A percentile compares a stretch with the other conserved stretches of the same genome.
These are phyloP conservation scores for Chironex yamaguchii DNA, from an alignment of 30 jellyfish, hydroid and myxozoan genomes.

Conservation along the genomic window DNA sequence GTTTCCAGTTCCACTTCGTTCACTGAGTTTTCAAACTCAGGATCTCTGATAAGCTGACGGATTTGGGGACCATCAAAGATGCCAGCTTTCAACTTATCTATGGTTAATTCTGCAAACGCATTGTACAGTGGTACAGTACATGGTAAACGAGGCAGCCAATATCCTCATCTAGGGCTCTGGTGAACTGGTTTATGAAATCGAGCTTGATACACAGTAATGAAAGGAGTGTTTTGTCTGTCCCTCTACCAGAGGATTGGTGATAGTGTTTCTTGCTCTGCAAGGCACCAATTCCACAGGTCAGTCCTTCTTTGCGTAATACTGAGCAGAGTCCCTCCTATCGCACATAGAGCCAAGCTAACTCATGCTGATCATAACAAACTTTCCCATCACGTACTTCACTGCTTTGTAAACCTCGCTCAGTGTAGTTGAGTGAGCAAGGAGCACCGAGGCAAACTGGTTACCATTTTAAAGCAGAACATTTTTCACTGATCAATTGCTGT, in stretches of 20 bases:
- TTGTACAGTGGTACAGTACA: too few relatives aligned
- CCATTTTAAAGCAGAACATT: too few relatives aligned
- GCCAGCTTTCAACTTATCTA: constrained; percentile 35
- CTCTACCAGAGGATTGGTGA: constrained; percentile 5
- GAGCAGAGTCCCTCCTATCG: not conserved
- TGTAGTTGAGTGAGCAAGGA: too few relatives aligned
- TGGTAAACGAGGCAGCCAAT: constrained; percentile 1
- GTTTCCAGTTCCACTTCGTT: constrained; percentile 1
- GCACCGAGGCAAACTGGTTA: too few relatives aligned
- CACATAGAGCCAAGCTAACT: not conserved
- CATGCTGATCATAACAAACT: too few relatives aligned
- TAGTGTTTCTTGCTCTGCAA: constrained; percentile 8
- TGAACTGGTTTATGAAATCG: constrained; percentile 14
- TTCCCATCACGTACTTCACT: too few relatives aligned
- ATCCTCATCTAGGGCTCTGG: constrained; percentile 22
- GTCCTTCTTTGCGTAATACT: not conserved
- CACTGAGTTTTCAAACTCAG: not conserved
- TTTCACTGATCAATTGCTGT: too few relatives aligned
- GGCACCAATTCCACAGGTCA: constrained; percentile 26
- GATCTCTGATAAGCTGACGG: constrained; percentile 47
- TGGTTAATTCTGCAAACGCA: constrained; percentile 14
- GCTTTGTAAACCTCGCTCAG: too few relatives aligned
- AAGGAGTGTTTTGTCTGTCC: constrained; percentile 1
- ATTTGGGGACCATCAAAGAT: constrained; percentile 47
- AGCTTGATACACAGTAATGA: constrained; percentile 6